Percentiles rank a stretch among this genome's conserved stretches.
Conservation (phyloP, 1,140 invertebrate species). For the Zaprionus capensis region DNA sequence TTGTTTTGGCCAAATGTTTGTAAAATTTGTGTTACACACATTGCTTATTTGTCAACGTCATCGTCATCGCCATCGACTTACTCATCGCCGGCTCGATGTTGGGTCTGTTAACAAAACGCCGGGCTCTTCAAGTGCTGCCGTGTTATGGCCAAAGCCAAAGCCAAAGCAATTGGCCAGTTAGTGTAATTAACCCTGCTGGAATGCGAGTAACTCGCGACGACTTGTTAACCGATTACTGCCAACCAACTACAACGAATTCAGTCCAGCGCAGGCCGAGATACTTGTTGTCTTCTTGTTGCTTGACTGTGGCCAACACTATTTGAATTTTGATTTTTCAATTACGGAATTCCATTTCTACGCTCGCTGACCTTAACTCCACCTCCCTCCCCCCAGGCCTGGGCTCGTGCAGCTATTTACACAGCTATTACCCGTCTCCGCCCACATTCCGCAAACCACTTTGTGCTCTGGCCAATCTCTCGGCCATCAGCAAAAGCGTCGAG, state of each 20-base stretch:
- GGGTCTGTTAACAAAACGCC: slow-evolving; percentile 13
- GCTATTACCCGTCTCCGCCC: neutral
- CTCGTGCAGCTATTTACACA: slow-evolving; percentile 32
- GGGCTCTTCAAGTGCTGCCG: slow-evolving; percentile 13
- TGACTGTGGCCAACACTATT: slow-evolving; percentile 22
- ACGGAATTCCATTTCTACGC: slow-evolving; percentile 37
- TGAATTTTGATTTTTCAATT: slow-evolving; percentile 45
- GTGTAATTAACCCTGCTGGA: slow-evolving; percentile 40
- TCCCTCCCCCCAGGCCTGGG: neutral
- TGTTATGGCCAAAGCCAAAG: slow-evolving; percentile 21
- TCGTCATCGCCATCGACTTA: slow-evolving; percentile 10
- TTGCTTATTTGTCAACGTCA: slow-evolving; percentile 36
- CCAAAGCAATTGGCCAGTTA: slow-evolving; percentile 32
- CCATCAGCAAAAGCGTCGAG: slow-evolving; percentile 7
- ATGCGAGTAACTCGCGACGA: slow-evolving; percentile 27
- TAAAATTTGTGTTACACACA: slow-evolving; percentile 23
- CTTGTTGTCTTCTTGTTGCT: slow-evolving; percentile 29
- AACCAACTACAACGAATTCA: slow-evolving; percentile 2
- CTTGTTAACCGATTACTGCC: slow-evolving; percentile 12
- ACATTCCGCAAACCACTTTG: slow-evolving; percentile 2
- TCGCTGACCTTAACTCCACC: slow-evolving; percentile 51
- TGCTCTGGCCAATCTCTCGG: slow-evolving; percentile 8
- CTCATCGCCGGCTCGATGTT: slow-evolving; percentile 9
- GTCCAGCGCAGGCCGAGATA: slow-evolving; percentile 5
- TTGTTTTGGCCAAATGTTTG: slow-evolving; percentile 32